Percentiles rank a stretch among this genome's conserved stretches.
Evolutionary conservation across 2,888 invertebrate genomes (phyloP).

Genomic region (Actias luna): DNA sequence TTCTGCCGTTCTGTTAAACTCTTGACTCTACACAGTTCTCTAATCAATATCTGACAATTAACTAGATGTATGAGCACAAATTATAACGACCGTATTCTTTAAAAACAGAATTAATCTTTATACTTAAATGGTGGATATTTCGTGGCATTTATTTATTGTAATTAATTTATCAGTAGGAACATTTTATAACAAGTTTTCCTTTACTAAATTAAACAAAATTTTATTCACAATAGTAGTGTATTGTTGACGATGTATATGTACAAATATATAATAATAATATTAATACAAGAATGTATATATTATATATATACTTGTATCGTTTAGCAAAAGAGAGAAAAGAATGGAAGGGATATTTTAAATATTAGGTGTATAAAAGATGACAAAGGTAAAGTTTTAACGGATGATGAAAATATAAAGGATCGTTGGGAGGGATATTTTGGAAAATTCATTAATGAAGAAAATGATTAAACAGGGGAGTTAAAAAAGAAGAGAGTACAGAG

Average conservation of each 20-base stretch:
- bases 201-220: neutral
- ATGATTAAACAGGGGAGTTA: too few relatives aligned
- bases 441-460: too few relatives aligned
- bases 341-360: too few relatives aligned
- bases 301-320: too few relatives aligned
- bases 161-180: neutral
- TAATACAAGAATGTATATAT: neutral
- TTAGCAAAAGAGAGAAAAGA: too few relatives aligned
- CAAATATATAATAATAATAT: too few relatives aligned
- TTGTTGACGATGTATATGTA: neutral
- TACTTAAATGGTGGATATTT: neutral
- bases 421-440: too few relatives aligned
- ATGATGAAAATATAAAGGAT: too few relatives aligned
- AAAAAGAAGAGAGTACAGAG: too few relatives aligned
- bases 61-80: constrained; percentile 10
- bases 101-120: neutral
- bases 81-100: neutral
- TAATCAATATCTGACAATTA: constrained; percentile 33
- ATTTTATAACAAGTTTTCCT: neutral
- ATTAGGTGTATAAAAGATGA: too few relatives aligned
- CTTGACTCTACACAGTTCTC: constrained; percentile 37
- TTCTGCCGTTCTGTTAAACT: constrained; percentile 42
- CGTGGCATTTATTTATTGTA: neutral
- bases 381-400: too few relatives aligned
- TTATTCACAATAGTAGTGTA: neutral